These are phyloP conservation scores for Limosa lapponica DNA, from an alignment of 2,797 vertebrate genomes.

Conservation along the genomic window DNA sequence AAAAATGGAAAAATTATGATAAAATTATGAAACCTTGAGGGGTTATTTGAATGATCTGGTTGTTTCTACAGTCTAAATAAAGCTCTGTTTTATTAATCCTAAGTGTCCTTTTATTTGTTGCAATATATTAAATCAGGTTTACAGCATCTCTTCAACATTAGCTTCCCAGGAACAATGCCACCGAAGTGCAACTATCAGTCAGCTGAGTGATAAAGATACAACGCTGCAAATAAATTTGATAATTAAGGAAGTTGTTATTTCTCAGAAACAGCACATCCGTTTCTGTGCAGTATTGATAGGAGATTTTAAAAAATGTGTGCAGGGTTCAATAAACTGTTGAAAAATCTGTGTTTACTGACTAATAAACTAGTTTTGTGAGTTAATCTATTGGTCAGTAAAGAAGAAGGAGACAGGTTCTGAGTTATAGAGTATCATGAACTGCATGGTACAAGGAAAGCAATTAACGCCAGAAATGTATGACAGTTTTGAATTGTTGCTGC, in stretches of 20 bases:
- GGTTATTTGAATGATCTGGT: background rate
- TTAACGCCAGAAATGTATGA: background rate
- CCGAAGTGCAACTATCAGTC: background rate
- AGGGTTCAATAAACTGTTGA: background rate
- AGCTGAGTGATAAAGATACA: background rate
- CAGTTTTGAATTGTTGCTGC: background rate
- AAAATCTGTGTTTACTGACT: background rate
- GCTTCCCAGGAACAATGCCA: background rate
- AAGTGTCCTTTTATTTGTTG: conserved; percentile 18
- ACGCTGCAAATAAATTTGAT: background rate
- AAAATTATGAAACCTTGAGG: background rate
- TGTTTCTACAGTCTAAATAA: background rate
- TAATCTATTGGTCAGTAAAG: background rate
- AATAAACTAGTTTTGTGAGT: background rate
- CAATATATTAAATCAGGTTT: background rate
- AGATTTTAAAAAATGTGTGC: background rate
- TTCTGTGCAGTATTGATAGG: background rate
- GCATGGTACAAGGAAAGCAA: background rate
- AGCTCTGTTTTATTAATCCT: conserved; percentile 5
- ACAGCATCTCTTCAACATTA: conserved; percentile 30
- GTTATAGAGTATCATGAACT: background rate
- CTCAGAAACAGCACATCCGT: background rate
- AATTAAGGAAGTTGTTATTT: background rate
- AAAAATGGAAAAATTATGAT: background rate
- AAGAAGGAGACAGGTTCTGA: background rate